Evolutionary conservation across 2,113 vertebrate genomes (phyloP).

Genomic region (Notiomystis cincta): DNA sequence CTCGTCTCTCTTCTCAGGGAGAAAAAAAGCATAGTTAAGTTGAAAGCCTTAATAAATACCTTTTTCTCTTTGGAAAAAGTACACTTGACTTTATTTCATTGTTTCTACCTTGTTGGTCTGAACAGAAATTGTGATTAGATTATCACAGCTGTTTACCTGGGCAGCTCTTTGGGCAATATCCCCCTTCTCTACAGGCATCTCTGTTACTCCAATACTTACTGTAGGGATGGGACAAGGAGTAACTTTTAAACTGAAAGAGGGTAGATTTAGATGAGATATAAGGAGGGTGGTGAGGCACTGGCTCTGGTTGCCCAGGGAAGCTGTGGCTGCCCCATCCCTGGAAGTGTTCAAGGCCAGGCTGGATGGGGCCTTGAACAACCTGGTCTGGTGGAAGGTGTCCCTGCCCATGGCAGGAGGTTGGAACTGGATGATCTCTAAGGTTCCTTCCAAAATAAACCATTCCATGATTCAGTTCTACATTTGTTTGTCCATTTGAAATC

Average conservation of each 20-base stretch:
- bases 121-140: neutral
- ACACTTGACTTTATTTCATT: neutral
- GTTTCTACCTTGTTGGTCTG: neutral
- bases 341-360: neutral
- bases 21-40: neutral
- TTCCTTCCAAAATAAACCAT: neutral
- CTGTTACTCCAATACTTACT: neutral
- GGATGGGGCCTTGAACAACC: neutral
- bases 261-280: neutral
- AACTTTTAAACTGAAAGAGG: neutral
- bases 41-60: neutral
- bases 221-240: neutral
- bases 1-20: neutral
- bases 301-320: accelerated
- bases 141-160: neutral
- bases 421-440: neutral
- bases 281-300: neutral
- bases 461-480: neutral
- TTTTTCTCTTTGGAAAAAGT: neutral
- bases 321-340: neutral
- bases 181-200: neutral
- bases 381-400: neutral
- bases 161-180: neutral
- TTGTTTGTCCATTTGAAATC: neutral
- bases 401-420: neutral